Conservation (phyloP, 2,113 vertebrate genomes). For the Apteryx mantelli region DNA sequence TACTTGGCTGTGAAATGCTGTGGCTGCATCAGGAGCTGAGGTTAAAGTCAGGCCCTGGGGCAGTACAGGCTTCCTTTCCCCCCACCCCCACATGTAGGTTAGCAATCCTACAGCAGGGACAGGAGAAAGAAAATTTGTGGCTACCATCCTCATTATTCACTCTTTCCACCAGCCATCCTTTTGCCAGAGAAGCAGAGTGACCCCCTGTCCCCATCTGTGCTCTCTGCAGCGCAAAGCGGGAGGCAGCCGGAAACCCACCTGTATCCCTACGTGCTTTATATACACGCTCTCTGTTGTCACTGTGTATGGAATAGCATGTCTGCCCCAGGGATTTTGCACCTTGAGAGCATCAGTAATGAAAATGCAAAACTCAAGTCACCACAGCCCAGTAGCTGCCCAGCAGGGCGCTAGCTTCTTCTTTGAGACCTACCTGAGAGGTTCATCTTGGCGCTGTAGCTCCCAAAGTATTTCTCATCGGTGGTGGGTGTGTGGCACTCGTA, state of each 20-base stretch:
- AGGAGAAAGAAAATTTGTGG: background rate
- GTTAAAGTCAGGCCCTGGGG: background rate
- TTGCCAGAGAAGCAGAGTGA: background rate
- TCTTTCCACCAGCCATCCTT: background rate
- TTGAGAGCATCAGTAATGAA: background rate
- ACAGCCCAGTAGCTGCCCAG: no score
- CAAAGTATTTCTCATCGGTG: slow-evolving; percentile 51
- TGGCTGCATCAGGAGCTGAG: background rate
- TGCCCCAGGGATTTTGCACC: background rate
- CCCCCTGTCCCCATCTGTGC: background rate
- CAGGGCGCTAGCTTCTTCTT: accelerated
- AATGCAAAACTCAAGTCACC: background rate
- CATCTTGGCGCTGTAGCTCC: slow-evolving; percentile 80
- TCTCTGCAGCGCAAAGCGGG: accelerated
- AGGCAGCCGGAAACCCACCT: background rate
- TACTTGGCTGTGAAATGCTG: background rate
- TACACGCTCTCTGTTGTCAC: background rate
- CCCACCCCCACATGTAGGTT: accelerated
- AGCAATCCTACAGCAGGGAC: background rate
- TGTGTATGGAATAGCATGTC: background rate
- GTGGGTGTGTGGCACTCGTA: slow-evolving; percentile 86
- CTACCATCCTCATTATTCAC: background rate
- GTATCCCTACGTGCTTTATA: background rate
- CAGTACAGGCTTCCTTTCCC: background rate
- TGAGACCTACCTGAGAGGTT: slow-evolving; percentile 79